Evolutionary conservation across 2,113 vertebrate species (phyloP).

Genomic region (Sorex araneus): DNA sequence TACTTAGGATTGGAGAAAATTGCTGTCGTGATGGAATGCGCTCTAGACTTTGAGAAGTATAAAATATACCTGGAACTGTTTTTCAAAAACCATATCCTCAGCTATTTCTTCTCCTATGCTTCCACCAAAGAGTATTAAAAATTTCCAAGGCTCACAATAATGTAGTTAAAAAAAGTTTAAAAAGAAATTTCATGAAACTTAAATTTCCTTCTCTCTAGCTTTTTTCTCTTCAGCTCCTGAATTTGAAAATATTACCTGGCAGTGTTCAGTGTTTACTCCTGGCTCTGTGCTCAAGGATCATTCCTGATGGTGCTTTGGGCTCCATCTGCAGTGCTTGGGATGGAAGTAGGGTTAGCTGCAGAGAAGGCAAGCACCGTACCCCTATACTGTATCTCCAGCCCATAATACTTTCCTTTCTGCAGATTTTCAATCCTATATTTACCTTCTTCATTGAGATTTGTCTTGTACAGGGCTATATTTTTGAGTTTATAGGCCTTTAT

Average conservation of each 20-base stretch:
- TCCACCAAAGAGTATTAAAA: not conserved
- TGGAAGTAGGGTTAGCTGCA: too few relatives aligned
- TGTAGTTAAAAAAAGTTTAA: not conserved
- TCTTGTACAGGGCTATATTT: constrained; percentile 14
- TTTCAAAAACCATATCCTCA: not conserved
- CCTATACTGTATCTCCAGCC: not conserved
- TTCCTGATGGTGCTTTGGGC: too few relatives aligned
- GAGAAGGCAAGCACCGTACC: too few relatives aligned
- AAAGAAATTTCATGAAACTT: not conserved
- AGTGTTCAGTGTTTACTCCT: too few relatives aligned
- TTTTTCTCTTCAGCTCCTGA: constrained; percentile 25
- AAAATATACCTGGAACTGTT: constrained; percentile 34
- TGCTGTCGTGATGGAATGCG: constrained; percentile 7
- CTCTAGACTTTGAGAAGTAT: constrained; percentile 44
- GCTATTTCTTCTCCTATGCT: not conserved
- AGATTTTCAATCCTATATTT: not conserved
- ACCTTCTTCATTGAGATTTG: constrained; percentile 14
- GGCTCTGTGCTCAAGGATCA: too few relatives aligned
- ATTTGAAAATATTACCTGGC: constrained; percentile 1
- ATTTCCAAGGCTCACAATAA: not conserved
- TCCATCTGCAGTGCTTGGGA: too few relatives aligned
- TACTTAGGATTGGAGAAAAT: constrained; percentile 24
- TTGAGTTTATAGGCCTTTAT: constrained; percentile 24
- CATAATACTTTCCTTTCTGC: constrained; percentile 21
- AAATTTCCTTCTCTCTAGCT: constrained; percentile 1